Conservation (phyloP, 2,113 vertebrate species). For the Euleptes europaea region DNA sequence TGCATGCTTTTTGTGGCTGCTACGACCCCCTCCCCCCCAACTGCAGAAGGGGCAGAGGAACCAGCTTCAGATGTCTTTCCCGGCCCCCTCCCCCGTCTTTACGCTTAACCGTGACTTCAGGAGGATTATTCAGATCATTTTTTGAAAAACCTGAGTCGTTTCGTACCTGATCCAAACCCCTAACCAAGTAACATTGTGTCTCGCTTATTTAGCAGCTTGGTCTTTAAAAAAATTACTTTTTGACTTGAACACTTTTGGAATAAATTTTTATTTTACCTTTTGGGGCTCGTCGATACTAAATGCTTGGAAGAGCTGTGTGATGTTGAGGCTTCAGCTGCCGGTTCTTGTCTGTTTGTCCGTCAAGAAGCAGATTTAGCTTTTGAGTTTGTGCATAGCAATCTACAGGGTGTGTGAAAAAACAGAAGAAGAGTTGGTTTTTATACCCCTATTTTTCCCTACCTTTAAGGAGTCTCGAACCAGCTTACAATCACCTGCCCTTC, state of each 20-base stretch:
- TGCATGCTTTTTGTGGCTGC: not conserved
- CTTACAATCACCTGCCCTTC: no score
- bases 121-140: not conserved
- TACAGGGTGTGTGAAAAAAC: no score
- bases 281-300: not conserved
- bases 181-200: not conserved
- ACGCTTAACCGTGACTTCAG: no score
- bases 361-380: not conserved
- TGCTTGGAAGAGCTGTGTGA: not conserved
- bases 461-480: no score
- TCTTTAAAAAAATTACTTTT: not conserved
- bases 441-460: no score
- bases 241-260: not conserved
- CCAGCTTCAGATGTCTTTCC: no score
- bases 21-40: not conserved
- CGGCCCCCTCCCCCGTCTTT: no score
- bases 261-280: not conserved
- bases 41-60: not conserved
- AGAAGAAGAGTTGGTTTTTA: no score
- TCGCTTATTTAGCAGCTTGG: not conserved
- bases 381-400: no score
- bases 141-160: not conserved
- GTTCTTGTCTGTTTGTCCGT: not conserved
- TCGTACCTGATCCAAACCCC: not conserved
- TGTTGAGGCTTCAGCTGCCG: no score